Base-by-base conservation (phyloP, 2,113 vertebrate species). In the Nannobrachium achirus region DNA sequence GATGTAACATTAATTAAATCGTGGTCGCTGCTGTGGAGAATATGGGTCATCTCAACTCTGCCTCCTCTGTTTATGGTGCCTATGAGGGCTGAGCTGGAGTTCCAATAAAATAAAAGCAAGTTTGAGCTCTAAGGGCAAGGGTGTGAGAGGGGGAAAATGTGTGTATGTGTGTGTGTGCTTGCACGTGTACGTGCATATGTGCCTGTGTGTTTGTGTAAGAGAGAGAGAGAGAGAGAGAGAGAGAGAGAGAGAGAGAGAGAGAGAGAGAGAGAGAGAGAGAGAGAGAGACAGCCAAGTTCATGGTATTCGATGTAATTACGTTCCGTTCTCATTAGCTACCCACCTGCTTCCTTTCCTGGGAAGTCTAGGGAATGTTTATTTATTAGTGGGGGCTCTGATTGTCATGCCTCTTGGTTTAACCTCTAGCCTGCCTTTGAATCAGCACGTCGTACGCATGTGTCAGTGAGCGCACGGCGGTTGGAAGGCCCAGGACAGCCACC, bases 401-500 rank as follows among this genome's bases (percentile, higher is more conserved):
- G 45, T 55, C 25, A 15, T 7, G 44, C 51, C 59, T 33, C 56
- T 58, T 46, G 10, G 48, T 70, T 71, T 71, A 71, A 68, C 68
- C 49, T 62, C 67, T 19, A 8, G 18, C 6, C 42, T 16, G n/a
- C 56, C 51, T 66, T 56, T 61, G 62, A 56, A 51, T 57, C 39
- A 57, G 57, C 63, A 56, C 51, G 50, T 5, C 9, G 16, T 41
- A 33, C 25, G 25, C 6, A 1, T 72, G 75, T 84, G 79, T 85
- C 84, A 86, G 52, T 56, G 56, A 67, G 82, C 73, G 78, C 83
- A 83, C 66, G 51, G 63, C 52, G 60, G 65, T 66, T 75, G 84
- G 71, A 80, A 81, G 81, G 72, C 79, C 83, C 76, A 78, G 83
- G 81, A 85, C 86, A 75, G 77, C 55, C 78, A 61, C 56, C 65